Base-by-base conservation (phyloP, 2,113 vertebrate genomes). In the Aythya baeri region DNA sequence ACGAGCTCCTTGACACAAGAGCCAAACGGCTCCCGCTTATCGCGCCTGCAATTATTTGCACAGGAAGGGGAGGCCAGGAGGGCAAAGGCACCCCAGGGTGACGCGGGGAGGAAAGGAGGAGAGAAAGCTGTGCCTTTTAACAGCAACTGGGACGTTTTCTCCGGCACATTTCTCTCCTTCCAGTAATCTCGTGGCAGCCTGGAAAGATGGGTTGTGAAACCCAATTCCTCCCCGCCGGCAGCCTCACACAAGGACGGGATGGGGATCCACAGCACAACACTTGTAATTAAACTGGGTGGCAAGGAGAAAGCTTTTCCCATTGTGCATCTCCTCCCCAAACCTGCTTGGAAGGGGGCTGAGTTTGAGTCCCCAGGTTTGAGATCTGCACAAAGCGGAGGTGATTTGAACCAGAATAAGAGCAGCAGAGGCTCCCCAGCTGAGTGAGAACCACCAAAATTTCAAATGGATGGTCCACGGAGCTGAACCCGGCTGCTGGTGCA, bases 91-190 rank as follows among this genome's bases (percentile, higher is more conserved):
- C 77, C 83, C 41, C 50, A 44, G 44, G 58, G 67, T 74, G 75
- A 71, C 41, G 36, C 0, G 0, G 36, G 36, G 65, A 92, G 57
- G 65, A 77, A 88, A 94, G 31, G 50, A n/a, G 31, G 31, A 91
- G 43, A 72, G 80, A 83, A 94, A 89, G 27, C 59, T 27, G 5
- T 78, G 96, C 72, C 88, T 97, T 95, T 91, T 96, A 81, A 54
- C 88, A 96, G 72, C 86, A 95, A 57, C 91, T 95, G 89, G 91
- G 85, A 52, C 93, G 68, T 97, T 93, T 93, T 90, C 88, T 68
- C 44, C 14, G 0, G 57, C 88, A 88, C 91, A 94, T 96, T 96
- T 91, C 72, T 91, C 82, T 86, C 75, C 34, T 76, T 95, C 57
- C 88, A 94, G 61, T 74, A 89, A 81, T 86, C 93, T 84, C 90